A percentile compares a stretch with the other conserved stretches of the same genome.
Conservation (phyloP, 2,888 invertebrate genomes). For the Phrixothrix hirtus region DNA sequence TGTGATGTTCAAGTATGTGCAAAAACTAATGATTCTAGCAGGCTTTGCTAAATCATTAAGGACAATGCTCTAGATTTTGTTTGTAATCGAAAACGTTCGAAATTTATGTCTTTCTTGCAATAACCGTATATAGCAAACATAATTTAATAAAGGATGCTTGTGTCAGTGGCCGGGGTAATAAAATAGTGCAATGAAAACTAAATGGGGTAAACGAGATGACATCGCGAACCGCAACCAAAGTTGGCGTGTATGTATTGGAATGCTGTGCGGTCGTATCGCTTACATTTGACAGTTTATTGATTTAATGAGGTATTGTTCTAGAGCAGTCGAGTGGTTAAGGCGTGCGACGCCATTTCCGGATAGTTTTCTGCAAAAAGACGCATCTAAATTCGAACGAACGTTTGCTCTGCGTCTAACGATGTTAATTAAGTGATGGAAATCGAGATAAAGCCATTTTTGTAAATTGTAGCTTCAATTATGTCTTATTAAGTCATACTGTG, state of each 20-base stretch:
- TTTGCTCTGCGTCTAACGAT: slow-evolving; percentile 14
- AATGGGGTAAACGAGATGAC: slow-evolving; percentile 21
- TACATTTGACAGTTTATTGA: slow-evolving; percentile 49
- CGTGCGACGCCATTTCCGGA: slow-evolving; percentile 53
- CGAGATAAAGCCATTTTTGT: too few relatives aligned
- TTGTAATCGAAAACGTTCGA: too few relatives aligned
- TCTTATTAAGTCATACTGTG: too few relatives aligned
- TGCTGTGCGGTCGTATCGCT: slow-evolving; percentile 26
- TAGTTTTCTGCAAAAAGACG: slow-evolving; percentile 44
- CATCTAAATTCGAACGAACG: slow-evolving; percentile 10
- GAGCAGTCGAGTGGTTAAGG: slow-evolving; percentile 53
- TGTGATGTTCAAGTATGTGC: too few relatives aligned
- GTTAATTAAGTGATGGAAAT: too few relatives aligned
- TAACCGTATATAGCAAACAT: background rate
- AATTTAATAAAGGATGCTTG: slow-evolving; percentile 5
- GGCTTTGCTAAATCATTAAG: too few relatives aligned
- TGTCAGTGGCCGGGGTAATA: slow-evolving; percentile 7
- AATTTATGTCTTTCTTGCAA: too few relatives aligned
- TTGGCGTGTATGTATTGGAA: slow-evolving; percentile 25
- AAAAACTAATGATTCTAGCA: too few relatives aligned
- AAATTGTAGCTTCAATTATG: too few relatives aligned
- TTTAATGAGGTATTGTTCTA: slow-evolving; percentile 54
- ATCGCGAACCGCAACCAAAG: slow-evolving; percentile 23
- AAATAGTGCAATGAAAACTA: slow-evolving; percentile 17
- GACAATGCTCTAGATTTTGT: too few relatives aligned